A percentile compares a stretch with the other conserved stretches of the same genome.
phyloP scores from a whole-genome alignment of 2,888 invertebrate genomes.

The Amblyjoppa proteus region DNA sequence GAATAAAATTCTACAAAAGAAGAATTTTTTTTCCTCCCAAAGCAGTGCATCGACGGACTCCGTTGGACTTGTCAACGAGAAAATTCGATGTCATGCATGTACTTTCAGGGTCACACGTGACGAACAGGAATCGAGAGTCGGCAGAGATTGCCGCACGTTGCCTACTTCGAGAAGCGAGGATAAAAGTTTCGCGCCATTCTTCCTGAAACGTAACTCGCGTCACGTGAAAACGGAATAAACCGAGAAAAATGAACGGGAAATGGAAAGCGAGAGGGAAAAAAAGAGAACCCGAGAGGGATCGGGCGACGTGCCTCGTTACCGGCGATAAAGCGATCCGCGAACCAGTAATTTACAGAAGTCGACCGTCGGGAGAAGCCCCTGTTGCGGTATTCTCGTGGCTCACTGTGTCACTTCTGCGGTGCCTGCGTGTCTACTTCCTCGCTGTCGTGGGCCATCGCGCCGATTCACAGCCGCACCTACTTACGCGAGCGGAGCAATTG shows the following conservation, averaged over 20 bases:
- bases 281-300: constrained; percentile 25
- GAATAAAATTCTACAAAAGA: too few relatives aligned
- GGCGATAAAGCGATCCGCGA: constrained; percentile 77
- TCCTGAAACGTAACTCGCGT: background rate
- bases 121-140: background rate
- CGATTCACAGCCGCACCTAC: constrained; percentile 77
- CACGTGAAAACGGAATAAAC: background rate
- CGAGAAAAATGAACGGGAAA: background rate
- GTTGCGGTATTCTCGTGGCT: constrained; percentile 53
- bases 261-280: constrained; percentile 1
- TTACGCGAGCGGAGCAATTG: constrained; percentile 75
- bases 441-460: constrained; percentile 31
- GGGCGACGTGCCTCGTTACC: constrained; percentile 70
- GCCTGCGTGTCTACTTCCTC: constrained; percentile 56
- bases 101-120: background rate
- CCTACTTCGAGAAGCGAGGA: background rate
- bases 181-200: background rate
- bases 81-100: too few relatives aligned
- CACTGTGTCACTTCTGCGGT: constrained; percentile 67
- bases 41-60: too few relatives aligned
- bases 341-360: constrained; percentile 75
- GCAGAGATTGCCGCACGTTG: background rate
- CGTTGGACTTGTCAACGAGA: too few relatives aligned
- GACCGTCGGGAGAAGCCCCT: constrained; percentile 37
- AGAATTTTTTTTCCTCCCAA: too few relatives aligned